Evolutionary conservation across 2,797 vertebrate species (phyloP).

Genomic region (Amblyraja radiata): DNA sequence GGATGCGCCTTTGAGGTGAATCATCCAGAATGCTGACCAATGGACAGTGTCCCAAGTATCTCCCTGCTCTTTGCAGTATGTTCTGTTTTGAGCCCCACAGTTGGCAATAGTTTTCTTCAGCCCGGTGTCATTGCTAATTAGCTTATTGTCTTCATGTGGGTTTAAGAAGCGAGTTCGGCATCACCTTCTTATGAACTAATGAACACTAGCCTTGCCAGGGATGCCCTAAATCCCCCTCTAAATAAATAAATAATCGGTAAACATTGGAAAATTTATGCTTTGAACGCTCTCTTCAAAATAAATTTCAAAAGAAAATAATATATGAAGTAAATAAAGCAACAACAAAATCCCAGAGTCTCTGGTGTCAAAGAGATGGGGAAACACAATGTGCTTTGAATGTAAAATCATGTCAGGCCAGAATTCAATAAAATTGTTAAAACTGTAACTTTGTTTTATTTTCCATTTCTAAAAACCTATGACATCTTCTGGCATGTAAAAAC

Average conservation of each 20-base stretch:
- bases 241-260: no score
- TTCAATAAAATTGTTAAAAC: neutral
- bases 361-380: neutral
- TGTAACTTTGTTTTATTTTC: neutral
- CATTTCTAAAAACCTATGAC: neutral
- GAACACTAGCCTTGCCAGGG: no score
- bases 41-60: neutral
- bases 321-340: neutral
- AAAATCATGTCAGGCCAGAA: neutral
- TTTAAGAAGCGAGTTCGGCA: no score
- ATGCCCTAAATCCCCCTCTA: no score
- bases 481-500: neutral
- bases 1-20: neutral
- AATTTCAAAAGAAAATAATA: neutral
- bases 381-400: neutral
- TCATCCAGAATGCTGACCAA: neutral
- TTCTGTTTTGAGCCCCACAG: neutral
- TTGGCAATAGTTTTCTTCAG: neutral
- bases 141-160: neutral
- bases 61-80: no score
- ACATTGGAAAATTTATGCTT: neutral
- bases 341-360: neutral
- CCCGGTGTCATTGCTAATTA: neutral
- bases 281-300: neutral
- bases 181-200: no score